These are phyloP conservation scores for Prunella fulvescens DNA, from an alignment of 2,113 vertebrate species.

Conservation along the genomic window DNA sequence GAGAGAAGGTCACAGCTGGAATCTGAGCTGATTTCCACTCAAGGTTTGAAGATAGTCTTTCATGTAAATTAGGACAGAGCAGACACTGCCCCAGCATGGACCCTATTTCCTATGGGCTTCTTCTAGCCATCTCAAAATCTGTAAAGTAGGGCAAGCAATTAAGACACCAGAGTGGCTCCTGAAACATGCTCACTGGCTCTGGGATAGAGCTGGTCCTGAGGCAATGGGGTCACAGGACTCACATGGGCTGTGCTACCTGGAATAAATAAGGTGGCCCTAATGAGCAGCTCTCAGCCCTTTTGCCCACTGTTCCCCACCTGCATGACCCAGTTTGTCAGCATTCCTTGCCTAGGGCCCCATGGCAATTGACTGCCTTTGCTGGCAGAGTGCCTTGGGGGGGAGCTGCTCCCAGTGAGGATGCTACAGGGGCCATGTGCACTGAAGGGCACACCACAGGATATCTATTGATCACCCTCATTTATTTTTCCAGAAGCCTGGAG, in stretches of 20 bases:
- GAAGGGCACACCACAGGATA: not conserved
- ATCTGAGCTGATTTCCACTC: not conserved
- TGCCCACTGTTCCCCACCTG: not conserved
- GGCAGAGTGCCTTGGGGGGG: not conserved
- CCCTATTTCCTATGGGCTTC: not conserved
- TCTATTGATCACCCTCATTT: not conserved
- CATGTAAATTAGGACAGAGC: not conserved
- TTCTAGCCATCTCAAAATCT: not conserved
- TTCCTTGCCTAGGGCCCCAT: not conserved
- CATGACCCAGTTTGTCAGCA: not conserved
- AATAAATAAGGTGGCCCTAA: not conserved
- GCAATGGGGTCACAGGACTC: rapidly evolving
- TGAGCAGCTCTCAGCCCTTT: not conserved
- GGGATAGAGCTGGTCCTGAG: rapidly evolving
- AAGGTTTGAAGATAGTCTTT: not conserved
- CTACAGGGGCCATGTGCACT: not conserved
- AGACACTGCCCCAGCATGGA: not conserved
- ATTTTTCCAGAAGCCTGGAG: not conserved
- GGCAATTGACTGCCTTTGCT: not conserved
- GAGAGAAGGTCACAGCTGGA: not conserved
- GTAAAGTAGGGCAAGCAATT: constrained; percentile 27
- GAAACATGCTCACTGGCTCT: not conserved
- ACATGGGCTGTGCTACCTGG: not conserved
- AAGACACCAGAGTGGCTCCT: not conserved
- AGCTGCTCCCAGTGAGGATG: not conserved